Evolutionary conservation across 2,888 invertebrate genomes (phyloP).

Genomic region (Eurytoma adleriae): DNA sequence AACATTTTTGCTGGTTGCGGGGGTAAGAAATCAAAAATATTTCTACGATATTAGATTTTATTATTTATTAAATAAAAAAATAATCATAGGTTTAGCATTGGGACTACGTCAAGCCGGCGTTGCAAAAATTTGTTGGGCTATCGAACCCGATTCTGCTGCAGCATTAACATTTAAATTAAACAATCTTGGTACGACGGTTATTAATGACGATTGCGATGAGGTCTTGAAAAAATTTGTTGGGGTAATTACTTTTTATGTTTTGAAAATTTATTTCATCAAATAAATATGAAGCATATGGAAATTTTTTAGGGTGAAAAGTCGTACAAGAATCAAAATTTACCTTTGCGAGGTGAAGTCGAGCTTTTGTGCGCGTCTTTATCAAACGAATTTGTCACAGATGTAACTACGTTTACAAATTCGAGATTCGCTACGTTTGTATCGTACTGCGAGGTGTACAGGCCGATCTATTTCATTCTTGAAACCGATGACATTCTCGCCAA

Average conservation of each 20-base stretch:
- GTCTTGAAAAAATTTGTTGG: constrained; percentile 83
- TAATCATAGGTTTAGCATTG: constrained; percentile 81
- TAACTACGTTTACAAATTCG: constrained; percentile 91
- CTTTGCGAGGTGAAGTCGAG: constrained; percentile 88
- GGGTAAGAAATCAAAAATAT: constrained; percentile 73
- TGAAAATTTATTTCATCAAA: neutral
- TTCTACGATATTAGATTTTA: neutral
- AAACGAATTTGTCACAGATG: constrained; percentile 93
- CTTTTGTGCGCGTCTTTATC: constrained; percentile 91
- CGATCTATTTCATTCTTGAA: constrained; percentile 88
- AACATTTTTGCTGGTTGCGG: constrained; percentile 94
- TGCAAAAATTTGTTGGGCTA: constrained; percentile 86
- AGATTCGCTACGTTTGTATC: constrained; percentile 89
- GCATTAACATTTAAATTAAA: constrained; percentile 88
- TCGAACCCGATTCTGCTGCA: constrained; percentile 86
- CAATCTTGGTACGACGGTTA: constrained; percentile 84
- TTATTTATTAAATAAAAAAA: no score
- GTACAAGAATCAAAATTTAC: constrained; percentile 79
- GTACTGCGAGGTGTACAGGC: constrained; percentile 90
- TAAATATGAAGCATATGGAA: neutral
- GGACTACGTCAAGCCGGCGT: constrained; percentile 84
- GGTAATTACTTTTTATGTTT: constrained; percentile 68
- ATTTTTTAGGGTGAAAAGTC: constrained; percentile 76
- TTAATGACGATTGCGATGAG: constrained; percentile 87
- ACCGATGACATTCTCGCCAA: constrained; percentile 92